Evolutionary conservation across 2,797 vertebrate species (phyloP), one percentile per base, ranked within the genome.

Genomic region (Platyrinchus mystaceus): DNA sequence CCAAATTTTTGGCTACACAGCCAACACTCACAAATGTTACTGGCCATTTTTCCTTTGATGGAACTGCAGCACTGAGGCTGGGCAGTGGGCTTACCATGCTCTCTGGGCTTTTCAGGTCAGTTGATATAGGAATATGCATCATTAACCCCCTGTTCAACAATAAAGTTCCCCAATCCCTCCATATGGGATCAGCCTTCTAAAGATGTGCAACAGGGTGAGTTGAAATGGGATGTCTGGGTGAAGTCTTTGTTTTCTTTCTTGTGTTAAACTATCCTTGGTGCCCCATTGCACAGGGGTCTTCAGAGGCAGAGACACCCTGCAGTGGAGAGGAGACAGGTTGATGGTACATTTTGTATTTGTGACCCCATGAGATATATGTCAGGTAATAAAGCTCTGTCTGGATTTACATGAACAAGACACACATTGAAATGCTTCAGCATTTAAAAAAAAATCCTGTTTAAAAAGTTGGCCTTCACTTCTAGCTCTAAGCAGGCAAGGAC

Each of bases 381-480:
- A 87, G 20, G 30, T 68, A 83, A 66, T 90, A 89, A 91, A 89
- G 36, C 39, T 56, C n/a, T 69, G n/a, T 36, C 56, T 95, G 63
- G 46, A 94, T 94, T 92, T 91, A 63, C 39, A 56, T 36, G 69
- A 93, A 83, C 55, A 91, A 95, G 58, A 49, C 16, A 56, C 32
- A 28, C 52, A 44, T 32, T 75, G 84, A 91, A 94, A 77, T 6
- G 2, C 44, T 84, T 81, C 69, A 89, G 37, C 62, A 52, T 91
- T 93, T 96, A 22, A 64, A 14, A 53, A 62, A 95, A 96, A 91
- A 86, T 56, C 63, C 83, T 90, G 77, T 94, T 93, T 92, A 93
- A 93, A 84, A 95, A 78, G 44, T 49, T 96, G 90, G 60, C 70
- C 84, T 94, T 94, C 56, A 70, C 58, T 94, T 96, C 73, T 87